phyloP scores from a whole-genome alignment of 1,140 invertebrate species.

The Pinna nobilis region DNA sequence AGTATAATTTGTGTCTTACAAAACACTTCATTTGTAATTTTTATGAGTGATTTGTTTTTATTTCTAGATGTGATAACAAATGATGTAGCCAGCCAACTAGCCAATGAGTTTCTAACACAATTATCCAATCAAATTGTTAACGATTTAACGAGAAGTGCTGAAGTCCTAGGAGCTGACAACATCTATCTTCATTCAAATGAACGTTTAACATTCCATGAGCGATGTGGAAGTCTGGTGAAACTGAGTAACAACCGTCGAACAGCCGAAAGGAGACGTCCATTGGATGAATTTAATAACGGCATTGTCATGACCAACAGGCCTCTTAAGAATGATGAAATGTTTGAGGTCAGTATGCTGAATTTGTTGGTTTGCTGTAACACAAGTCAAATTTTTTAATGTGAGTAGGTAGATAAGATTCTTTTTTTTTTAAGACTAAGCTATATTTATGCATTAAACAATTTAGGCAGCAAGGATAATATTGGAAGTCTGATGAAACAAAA shows the following conservation, averaged over 20 bases:
- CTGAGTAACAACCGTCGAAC: constrained; percentile 90
- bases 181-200: constrained; percentile 53
- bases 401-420: too few species aligned
- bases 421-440: too few species aligned
- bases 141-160: constrained; percentile 58
- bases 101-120: constrained; percentile 66
- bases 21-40: too few species aligned
- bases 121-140: constrained; percentile 69
- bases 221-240: constrained; percentile 91
- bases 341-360: too few species aligned
- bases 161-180: constrained; percentile 33
- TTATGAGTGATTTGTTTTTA: background rate
- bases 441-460: too few species aligned
- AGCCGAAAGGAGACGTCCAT: constrained; percentile 82
- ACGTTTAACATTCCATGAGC: constrained; percentile 88
- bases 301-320: constrained; percentile 89
- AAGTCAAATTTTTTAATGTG: too few species aligned
- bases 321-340: constrained; percentile 80
- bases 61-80: constrained; percentile 40
- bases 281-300: constrained; percentile 86
- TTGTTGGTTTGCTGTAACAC: too few species aligned
- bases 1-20: too few species aligned
- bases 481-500: too few species aligned
- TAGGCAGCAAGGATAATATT: too few species aligned
- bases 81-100: constrained; percentile 65